A percentile compares a stretch with the other conserved stretches of the same genome.
These are phyloP conservation scores for Notamacropus eugenii DNA, from an alignment of 2,797 vertebrate genomes.

Conservation along the genomic window DNA sequence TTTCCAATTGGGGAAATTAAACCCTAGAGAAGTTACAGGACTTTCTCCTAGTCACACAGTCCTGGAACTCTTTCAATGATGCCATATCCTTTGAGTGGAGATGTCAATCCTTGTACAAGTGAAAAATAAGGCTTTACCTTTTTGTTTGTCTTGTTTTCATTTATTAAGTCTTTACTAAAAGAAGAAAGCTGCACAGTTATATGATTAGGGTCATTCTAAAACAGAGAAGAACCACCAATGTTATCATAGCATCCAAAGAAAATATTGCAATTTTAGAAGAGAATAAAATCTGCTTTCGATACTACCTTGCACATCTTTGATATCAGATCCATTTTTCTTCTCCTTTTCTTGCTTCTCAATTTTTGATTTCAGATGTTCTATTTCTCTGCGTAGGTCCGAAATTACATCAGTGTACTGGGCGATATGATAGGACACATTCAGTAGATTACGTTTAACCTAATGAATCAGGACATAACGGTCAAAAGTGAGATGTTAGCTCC, in stretches of 20 bases:
- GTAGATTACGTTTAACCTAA: conserved; percentile 84
- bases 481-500: background rate
- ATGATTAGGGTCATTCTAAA: background rate
- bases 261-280: background rate
- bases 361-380: conserved; percentile 71
- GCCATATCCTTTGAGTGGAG: background rate
- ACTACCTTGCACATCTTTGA: conserved; percentile 55
- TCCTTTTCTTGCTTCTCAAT: conserved; percentile 72
- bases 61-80: background rate
- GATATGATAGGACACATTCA: conserved; percentile 75
- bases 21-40: background rate
- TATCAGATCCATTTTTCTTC: accelerated
- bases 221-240: accelerated
- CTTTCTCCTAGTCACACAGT: background rate
- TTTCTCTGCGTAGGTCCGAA: conserved; percentile 76
- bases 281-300: accelerated
- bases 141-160: background rate
- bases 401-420: conserved; percentile 79
- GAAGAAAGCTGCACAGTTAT: background rate
- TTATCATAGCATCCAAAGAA: background rate
- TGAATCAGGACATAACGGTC: background rate
- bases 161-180: background rate
- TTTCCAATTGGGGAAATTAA: background rate
- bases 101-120: background rate
- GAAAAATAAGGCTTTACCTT: background rate